Evolutionary conservation across 2,888 invertebrate species (phyloP), one percentile per base, ranked within the genome.

Genomic region (Ellobium chinense): DNA sequence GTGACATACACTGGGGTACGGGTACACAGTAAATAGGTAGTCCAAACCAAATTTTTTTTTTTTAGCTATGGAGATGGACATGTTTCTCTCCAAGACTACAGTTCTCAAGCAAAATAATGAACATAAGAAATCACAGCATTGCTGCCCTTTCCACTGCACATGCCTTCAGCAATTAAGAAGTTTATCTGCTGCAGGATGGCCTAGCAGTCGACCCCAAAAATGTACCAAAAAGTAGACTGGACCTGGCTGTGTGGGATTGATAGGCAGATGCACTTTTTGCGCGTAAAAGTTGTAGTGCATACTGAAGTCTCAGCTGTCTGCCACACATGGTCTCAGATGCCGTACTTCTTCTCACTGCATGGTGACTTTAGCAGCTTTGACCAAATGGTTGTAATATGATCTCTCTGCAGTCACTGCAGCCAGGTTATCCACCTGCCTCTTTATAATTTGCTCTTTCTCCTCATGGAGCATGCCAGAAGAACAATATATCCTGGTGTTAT

Each of bases 71-170:
- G 9, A 46, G 46, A 18, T 18, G 18, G 46, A 18, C 9, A 18
- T 46, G 46, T 18, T 46, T 46, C 18, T 46, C 46, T 46, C 46
- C 46, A 46, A 18, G 46, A 12, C n/a, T n/a, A n/a, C n/a, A n/a
- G 18, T 18, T 46, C 18, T 46, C 18, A 46, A 12, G 18, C 7
- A 60, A 60, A 60, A n/a, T 24, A 60, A 60, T 60, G 24, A 7
- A 60, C 24, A 60, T 60, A 60, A 60, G 9, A 60, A 60, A 60
- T 60, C 12, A 60, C 60, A 7, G 60, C 60, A 60, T 60, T 60
- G 60, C 60, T 60, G 60, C 60, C 60, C 27, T 60, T 60, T 7
- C 60, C 60, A 7, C 12, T 60, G n/a, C 60, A 60, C 60, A 60
- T 60, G 9, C 60, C 60, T n/a, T 60, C 60, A 27, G 7, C 60